Evolutionary conservation across 1,140 invertebrate genomes (phyloP).

Genomic region (Streblospio benedicti): DNA sequence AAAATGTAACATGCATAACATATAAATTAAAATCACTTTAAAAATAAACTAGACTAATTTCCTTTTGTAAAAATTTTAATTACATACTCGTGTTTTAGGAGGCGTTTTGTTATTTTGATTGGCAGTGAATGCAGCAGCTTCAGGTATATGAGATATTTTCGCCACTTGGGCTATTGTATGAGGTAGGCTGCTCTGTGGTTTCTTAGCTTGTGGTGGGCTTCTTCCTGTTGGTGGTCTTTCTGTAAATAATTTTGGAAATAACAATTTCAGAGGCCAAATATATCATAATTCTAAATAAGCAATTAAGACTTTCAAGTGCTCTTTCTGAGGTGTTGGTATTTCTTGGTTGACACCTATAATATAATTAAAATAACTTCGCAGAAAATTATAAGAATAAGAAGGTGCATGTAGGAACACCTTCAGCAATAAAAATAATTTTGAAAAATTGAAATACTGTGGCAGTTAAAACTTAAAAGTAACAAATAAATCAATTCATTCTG

Average conservation of each 20-base stretch:
- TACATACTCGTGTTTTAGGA: neutral
- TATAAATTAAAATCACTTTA: no score
- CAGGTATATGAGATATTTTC: no score
- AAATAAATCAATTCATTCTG: neutral
- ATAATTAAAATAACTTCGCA: no score
- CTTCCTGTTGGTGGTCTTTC: neutral
- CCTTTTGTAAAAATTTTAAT: neutral
- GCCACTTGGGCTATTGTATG: slow-evolving; percentile 5
- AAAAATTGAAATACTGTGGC: neutral
- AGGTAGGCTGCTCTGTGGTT: slow-evolving; percentile 1
- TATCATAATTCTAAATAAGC: neutral
- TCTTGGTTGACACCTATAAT: no score
- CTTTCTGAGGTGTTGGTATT: no score
- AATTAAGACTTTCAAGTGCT: no score
- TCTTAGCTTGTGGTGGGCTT: neutral
- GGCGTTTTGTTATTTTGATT: neutral
- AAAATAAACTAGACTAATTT: no score
- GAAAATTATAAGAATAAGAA: neutral
- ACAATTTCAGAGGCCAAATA: neutral
- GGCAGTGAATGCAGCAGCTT: neutral
- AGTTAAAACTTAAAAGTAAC: neutral
- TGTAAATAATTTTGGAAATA: neutral
- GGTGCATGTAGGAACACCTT: neutral
- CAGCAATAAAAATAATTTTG: neutral
- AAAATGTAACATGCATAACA: no score